phyloP scores from a whole-genome alignment of 2,888 invertebrate genomes.

The Acanthococcus lagerstroemiae region DNA sequence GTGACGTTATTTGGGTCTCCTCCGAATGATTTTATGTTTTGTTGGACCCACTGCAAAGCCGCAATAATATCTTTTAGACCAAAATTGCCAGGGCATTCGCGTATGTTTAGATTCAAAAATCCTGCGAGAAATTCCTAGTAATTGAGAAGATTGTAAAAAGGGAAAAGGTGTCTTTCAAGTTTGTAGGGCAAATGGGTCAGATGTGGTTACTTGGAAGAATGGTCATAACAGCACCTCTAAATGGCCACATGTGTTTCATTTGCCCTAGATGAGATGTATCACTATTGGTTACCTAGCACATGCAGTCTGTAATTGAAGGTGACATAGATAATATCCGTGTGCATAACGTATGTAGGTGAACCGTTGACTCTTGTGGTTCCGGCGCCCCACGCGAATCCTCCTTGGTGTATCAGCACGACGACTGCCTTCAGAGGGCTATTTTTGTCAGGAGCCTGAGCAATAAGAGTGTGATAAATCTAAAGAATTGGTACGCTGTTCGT shows the following conservation, averaged over 20 bases:
- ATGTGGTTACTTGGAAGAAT: no score
- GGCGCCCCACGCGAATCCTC: neutral
- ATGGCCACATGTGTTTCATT: no score
- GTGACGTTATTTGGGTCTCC: constrained; percentile 14
- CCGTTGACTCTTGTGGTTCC: neutral
- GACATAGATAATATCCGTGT: constrained; percentile 10
- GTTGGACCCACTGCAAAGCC: neutral
- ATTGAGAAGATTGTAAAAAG: no score
- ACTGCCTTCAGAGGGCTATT: no score
- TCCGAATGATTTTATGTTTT: constrained; percentile 9
- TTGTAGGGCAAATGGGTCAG: no score
- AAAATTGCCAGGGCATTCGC: constrained; percentile 8
- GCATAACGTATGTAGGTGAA: constrained; percentile 6
- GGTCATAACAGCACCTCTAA: no score
- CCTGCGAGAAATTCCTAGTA: no score
- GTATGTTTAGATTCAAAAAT: neutral
- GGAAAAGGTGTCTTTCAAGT: no score
- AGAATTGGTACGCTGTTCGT: no score
- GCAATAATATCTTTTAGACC: constrained; percentile 4
- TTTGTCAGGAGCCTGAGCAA: no score
- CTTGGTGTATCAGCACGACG: neutral
- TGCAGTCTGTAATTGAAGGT: neutral
- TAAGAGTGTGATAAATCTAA: no score
- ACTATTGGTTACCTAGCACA: constrained; percentile 13
- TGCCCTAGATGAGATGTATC: no score